Percentiles rank a stretch among this genome's conserved stretches.
These are phyloP conservation scores for Diglossa cyanea DNA, from an alignment of 2,797 vertebrate genomes.

Conservation along the genomic window DNA sequence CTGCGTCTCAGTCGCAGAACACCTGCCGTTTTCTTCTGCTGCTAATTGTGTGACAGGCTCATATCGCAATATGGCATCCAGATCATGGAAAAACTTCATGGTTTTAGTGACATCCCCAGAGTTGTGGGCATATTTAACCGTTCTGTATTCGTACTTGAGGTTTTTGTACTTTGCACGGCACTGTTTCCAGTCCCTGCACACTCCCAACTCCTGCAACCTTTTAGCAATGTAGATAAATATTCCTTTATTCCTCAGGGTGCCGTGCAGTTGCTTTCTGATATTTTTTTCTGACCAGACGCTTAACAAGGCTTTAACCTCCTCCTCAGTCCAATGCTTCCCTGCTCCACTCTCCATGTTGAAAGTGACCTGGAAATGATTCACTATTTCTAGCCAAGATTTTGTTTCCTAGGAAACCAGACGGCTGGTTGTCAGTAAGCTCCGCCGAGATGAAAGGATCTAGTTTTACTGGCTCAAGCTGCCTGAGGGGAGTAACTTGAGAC, in stretches of 20 bases:
- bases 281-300: conserved; percentile 87
- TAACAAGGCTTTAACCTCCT: conserved; percentile 87
- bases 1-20: conserved; percentile 49
- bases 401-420: conserved; percentile 96
- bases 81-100: conserved; percentile 79
- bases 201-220: conserved; percentile 86
- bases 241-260: conserved; percentile 83
- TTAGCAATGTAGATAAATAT: conserved; percentile 90
- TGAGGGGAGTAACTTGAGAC: conserved; percentile 89
- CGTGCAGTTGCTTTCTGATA: conserved; percentile 78
- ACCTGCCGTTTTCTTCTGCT: conserved; percentile 70
- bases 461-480: conserved; percentile 95
- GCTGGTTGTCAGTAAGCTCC: conserved; percentile 88
- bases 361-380: conserved; percentile 95
- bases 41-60: conserved; percentile 67
- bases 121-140: conserved; percentile 75
- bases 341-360: conserved; percentile 92
- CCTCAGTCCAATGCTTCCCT: conserved; percentile 88
- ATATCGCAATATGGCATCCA: conserved; percentile 75
- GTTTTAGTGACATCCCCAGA: conserved; percentile 76
- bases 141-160: conserved; percentile 85
- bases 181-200: conserved; percentile 88
- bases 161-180: conserved; percentile 89
- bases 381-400: conserved; percentile 86
- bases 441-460: conserved; percentile 84